Conservation (phyloP, 2,797 vertebrate species). For the Dromococcyx pavoninus region DNA sequence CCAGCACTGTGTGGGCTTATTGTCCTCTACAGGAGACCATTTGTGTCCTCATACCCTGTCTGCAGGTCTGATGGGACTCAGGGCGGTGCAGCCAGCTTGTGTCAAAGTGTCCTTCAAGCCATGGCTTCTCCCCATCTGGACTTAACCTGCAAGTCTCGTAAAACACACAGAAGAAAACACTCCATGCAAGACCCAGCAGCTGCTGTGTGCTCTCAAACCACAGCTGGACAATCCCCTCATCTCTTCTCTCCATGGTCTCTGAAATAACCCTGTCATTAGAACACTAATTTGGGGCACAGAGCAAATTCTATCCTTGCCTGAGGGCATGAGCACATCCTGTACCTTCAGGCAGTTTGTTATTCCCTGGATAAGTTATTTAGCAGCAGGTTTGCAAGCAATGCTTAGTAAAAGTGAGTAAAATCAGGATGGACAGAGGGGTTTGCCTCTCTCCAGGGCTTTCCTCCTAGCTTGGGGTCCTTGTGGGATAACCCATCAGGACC, state of each 20-base stretch:
- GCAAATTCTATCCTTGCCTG: background rate
- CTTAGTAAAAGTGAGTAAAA: background rate
- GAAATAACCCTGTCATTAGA: background rate
- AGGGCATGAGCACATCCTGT: background rate
- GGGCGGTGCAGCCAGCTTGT: background rate
- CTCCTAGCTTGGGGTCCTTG: background rate
- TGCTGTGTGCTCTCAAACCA: background rate
- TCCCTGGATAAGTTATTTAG: background rate
- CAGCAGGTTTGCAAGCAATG: background rate
- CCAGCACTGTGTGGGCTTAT: fast-evolving
- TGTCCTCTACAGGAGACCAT: background rate
- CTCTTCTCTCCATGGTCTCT: background rate
- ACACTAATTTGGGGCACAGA: fast-evolving
- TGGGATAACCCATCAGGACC: background rate
- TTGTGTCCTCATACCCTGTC: background rate
- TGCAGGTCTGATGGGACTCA: background rate
- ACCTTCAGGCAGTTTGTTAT: background rate
- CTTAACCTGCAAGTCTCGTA: background rate
- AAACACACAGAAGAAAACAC: background rate
- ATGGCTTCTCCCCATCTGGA: background rate
- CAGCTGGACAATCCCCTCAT: background rate
- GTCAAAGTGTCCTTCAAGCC: background rate
- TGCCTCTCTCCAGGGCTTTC: background rate
- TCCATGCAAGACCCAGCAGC: background rate
- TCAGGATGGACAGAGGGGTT: background rate